Evolutionary conservation across 30 jellyfish, hydroid and myxozoan species (phyloP).

Genomic region (Turritopsis rubra): DNA sequence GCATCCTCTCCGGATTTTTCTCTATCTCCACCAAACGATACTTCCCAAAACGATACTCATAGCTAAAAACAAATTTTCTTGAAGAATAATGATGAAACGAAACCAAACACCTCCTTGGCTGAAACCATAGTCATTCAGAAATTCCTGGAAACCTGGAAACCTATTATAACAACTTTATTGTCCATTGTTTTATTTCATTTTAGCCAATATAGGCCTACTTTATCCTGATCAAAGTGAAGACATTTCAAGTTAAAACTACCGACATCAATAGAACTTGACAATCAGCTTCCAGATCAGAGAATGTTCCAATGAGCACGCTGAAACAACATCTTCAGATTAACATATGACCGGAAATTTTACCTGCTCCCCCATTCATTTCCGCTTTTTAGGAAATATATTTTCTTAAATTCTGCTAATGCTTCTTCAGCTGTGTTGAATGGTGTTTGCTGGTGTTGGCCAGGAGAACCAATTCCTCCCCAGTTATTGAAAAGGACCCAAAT

Average conservation of each 20-base stretch:
- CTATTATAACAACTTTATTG: no score
- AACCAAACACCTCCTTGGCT: no score
- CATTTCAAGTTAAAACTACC: no score
- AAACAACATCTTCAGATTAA: neutral
- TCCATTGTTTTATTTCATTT: no score
- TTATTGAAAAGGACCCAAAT: slow-evolving; percentile 63
- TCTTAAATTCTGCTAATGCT: slow-evolving; percentile 56
- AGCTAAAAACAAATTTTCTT: slow-evolving; percentile 30
- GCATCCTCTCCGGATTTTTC: slow-evolving; percentile 62
- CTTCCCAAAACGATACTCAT: slow-evolving; percentile 38
- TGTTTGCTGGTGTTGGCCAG: slow-evolving; percentile 77
- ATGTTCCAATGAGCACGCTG: no score
- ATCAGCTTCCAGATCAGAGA: neutral
- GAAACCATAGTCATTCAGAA: no score
- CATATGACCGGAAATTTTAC: no score
- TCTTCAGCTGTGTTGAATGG: slow-evolving; percentile 60
- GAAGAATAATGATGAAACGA: no score
- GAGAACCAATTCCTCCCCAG: slow-evolving; percentile 60
- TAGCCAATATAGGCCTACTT: no score
- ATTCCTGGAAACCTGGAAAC: no score
- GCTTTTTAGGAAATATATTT: slow-evolving; percentile 55
- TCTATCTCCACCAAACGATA: slow-evolving; percentile 44
- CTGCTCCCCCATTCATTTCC: slow-evolving; percentile 59
- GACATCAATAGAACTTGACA: no score
- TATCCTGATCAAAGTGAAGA: no score